Percentiles rank a stretch among this genome's conserved stretches.
These are phyloP conservation scores for Montipora efflorescens DNA, from an alignment of 64 coral and sea anemone species.

Conservation along the genomic window DNA sequence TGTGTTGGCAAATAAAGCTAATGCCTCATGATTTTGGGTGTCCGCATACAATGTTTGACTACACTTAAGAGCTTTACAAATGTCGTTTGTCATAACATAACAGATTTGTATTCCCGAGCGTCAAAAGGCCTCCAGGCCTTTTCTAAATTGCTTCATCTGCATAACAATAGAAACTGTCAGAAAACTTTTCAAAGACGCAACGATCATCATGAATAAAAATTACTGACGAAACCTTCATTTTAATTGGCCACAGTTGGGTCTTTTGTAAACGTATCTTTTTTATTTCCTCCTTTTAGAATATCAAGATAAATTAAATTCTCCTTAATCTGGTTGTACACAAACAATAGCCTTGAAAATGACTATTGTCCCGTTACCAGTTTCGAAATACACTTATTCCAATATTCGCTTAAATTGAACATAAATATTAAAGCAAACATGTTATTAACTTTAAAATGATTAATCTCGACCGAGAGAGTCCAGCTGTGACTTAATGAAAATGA, in stretches of 20 bases:
- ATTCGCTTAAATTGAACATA: constrained; percentile 95
- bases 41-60: constrained; percentile 6
- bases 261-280: constrained; percentile 7
- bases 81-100: constrained; percentile 14
- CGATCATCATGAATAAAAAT: constrained; percentile 77
- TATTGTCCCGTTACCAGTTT: constrained; percentile 55
- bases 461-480: constrained; percentile 69
- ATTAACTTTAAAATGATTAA: constrained; percentile 99
- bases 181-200: constrained; percentile 65
- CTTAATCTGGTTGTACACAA: neutral
- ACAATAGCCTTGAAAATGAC: constrained; percentile 53
- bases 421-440: constrained; percentile 99
- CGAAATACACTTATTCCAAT: constrained; percentile 90
- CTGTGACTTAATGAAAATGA: constrained; percentile 96
- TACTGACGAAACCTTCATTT: constrained; percentile 30
- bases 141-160: constrained; percentile 68
- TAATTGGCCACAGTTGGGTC: constrained; percentile 44
- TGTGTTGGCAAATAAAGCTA: constrained; percentile 17
- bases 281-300: neutral
- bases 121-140: constrained; percentile 53
- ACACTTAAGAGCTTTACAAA: neutral
- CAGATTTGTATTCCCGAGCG: neutral
- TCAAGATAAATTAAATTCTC: constrained; percentile 22
- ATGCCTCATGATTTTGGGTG: neutral
- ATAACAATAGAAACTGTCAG: constrained; percentile 71